These are phyloP conservation scores for Octopus bimaculoides DNA, from an alignment of 1,140 invertebrate genomes.

Conservation along the genomic window DNA sequence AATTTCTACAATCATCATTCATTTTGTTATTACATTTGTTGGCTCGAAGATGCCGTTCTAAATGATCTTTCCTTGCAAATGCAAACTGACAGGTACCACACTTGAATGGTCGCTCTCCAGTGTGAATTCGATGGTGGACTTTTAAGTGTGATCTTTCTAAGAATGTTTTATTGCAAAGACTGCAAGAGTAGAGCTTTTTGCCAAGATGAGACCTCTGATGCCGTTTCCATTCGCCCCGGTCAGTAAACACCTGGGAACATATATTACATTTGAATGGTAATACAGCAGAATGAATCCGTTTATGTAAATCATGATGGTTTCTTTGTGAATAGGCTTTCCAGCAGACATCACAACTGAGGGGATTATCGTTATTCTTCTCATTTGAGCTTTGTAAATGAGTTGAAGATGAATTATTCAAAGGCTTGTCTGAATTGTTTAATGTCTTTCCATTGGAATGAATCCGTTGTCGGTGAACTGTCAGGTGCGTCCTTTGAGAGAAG, in stretches of 20 bases:
- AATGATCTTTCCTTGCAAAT: conserved; percentile 4
- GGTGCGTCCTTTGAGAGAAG: conserved; percentile 52
- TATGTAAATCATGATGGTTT: conserved; percentile 12
- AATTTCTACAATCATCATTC: not conserved
- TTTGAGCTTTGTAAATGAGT: not conserved
- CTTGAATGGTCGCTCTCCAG: conserved; percentile 10
- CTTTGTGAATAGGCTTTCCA: conserved; percentile 11
- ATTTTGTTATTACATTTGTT: not conserved
- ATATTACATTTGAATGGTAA: conserved; percentile 13
- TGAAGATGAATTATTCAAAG: conserved; percentile 10
- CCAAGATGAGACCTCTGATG: conserved; percentile 11
- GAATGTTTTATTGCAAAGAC: conserved; percentile 16
- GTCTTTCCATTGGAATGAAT: conserved; percentile 16
- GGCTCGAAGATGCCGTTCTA: not conserved
- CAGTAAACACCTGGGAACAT: conserved; percentile 12
- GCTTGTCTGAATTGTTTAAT: conserved; percentile 14
- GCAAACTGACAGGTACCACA: conserved; percentile 15
- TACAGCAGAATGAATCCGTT: conserved; percentile 1
- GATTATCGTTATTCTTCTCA: conserved; percentile 3
- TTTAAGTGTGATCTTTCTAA: conserved; percentile 3
- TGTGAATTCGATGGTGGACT: conserved; percentile 14
- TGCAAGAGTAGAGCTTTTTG: conserved; percentile 20
- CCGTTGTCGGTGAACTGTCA: conserved; percentile 46
- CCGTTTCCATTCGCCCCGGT: conserved; percentile 3
- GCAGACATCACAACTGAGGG: conserved; percentile 13